These are phyloP conservation scores for Gymnothorax reevesii DNA, from an alignment of 2,797 vertebrate species.

Conservation along the genomic window DNA sequence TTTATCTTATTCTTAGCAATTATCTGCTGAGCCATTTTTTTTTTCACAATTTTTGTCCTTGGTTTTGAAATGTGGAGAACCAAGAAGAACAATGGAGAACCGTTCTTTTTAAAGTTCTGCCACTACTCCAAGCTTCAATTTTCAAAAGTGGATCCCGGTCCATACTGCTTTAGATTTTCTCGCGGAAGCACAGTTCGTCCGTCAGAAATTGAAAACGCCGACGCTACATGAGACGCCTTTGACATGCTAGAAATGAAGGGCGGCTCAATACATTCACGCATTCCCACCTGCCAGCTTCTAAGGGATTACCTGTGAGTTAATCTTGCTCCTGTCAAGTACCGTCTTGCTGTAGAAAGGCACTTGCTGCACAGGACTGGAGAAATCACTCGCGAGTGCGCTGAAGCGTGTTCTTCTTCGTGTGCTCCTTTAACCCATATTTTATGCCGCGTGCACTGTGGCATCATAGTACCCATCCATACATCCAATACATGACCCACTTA, in stretches of 20 bases:
- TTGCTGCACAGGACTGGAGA: background rate
- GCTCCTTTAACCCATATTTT: background rate
- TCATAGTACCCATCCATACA: no score
- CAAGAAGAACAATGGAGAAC: background rate
- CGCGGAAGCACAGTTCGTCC: background rate
- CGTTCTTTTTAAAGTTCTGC: background rate
- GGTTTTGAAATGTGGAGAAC: background rate
- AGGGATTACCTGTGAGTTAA: background rate
- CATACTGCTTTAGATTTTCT: background rate
- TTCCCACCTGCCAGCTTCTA: background rate
- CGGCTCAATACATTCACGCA: background rate
- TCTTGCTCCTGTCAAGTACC: constrained; percentile 2
- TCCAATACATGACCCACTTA: no score
- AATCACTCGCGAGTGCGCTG: background rate
- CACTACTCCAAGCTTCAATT: background rate
- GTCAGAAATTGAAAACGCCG: background rate
- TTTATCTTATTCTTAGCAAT: background rate
- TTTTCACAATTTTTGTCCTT: background rate
- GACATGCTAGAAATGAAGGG: background rate
- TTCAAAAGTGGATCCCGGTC: background rate
- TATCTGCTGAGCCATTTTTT: background rate
- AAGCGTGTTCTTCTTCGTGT: background rate
- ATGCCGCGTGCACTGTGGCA: background rate
- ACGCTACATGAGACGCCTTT: background rate
- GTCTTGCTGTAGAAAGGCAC: background rate